Base-by-base conservation (phyloP, 2,888 invertebrate species). In the Willowsia nigromaculata region DNA sequence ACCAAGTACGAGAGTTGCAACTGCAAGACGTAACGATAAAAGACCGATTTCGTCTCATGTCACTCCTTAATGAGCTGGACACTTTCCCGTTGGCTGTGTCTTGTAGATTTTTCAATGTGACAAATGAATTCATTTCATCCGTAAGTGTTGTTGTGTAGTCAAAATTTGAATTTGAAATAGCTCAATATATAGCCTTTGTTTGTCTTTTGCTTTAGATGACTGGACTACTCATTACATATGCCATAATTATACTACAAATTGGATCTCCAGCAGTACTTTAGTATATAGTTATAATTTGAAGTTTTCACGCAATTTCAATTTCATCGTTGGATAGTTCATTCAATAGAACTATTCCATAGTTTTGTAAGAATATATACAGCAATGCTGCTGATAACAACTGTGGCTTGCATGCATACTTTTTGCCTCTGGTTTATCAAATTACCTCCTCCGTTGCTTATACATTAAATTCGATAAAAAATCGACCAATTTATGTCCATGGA, bases 71-170 rank as follows among this genome's bases (percentile, higher is more conserved):
- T 15, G 68, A 80, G 18, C 9, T 53, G 59, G 74, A 71, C 9
- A 13, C 18, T 1, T 9, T 40, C 2, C 81, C 80, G 13, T 6
- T 53, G 9, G 81, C 62, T 1, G 56, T 87, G 0, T 53, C 40
- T 22, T 81, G 81, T 30, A 30, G 40, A 82, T 81, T 27, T 71
- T 80, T 80, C 11, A 53, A 71, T 40, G 22, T 82, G 15, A 83
- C 82, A 11, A 83, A 83, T 50, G 11, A 47, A 2, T 50, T 83
- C 18, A 15, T 83, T 15, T 83, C 22, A 0, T 83, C 82, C 0
- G 81, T 81, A 81, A 62, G 62, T 65, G 1, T 33, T 13, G 18
- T 56, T 18, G n/a, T 18, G 2, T 40, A 43, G 15, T n/a, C n/a
- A 5, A 25, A 6, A 76, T 13, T 22, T 18, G 18, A 47, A 6